Conservation (phyloP, 2,888 invertebrate species). For the Tenthredo livida region DNA sequence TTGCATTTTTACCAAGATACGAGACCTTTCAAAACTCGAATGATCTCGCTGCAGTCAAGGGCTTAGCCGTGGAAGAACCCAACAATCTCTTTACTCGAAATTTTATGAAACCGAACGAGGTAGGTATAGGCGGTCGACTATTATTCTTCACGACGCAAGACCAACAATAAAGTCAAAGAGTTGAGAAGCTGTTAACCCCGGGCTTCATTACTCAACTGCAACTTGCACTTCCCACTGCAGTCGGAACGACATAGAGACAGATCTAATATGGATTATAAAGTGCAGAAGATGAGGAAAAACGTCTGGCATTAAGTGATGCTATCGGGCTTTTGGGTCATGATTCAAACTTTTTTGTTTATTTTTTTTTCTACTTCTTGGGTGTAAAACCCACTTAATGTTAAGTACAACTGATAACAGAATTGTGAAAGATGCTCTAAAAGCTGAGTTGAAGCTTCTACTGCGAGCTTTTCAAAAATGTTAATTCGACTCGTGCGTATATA, state of each 20-base stretch:
- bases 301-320: neutral
- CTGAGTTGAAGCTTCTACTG: too few species aligned
- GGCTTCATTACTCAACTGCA: conserved; percentile 9
- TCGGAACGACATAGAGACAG: neutral
- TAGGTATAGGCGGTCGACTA: neutral
- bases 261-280: neutral
- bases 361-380: neutral
- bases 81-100: neutral
- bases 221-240: neutral
- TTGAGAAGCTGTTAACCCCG: neutral
- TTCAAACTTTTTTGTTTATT: neutral
- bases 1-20: conserved; percentile 51
- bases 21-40: conserved; percentile 2
- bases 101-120: neutral
- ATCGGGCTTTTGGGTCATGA: neutral
- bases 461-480: neutral
- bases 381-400: neutral
- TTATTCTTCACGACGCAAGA: neutral
- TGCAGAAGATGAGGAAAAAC: neutral
- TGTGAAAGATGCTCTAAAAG: neutral
- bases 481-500: neutral
- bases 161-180: neutral
- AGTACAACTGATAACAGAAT: neutral
- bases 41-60: neutral
- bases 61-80: neutral